Base-by-base conservation (phyloP, 2,113 vertebrate genomes). In the Antennarius striatus region DNA sequence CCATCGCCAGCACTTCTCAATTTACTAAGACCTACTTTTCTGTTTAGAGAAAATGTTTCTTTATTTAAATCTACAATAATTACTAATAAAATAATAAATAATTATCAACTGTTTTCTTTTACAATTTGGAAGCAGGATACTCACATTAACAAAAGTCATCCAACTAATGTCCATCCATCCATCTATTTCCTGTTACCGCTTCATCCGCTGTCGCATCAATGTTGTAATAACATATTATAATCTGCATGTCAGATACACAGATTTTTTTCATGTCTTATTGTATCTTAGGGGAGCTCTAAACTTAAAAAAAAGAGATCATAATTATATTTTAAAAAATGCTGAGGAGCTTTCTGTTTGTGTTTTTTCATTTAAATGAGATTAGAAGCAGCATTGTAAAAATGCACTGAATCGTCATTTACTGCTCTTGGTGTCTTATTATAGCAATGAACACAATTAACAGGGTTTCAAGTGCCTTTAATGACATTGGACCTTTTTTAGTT, bases 361-460 rank as follows among this genome's bases (percentile, higher is more conserved):
- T 43, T 52, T 15, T 54, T 22, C 22, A 6, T 3, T 66, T 12
- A 49, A 56, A 54, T 50, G 17, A 70, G 32, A 62, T 28, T 17
- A 55, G 7, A 39, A 67, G 13, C 14, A 29, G 17, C 1, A 8
- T 1, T 29, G 4, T 10, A 11, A 49, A 56, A 61, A 55, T 40
- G 17, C 42, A 43, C 68, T 51, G 15, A 49, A 10, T 46, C 51
- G 0, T 0, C 8, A 58, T 55, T 48, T 69, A 42, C 17, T 51
- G 14, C 40, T 56, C 74, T 43, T 56, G 43, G 66, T 69, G 45
- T 47, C 42, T 29, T 49, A 32, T 57, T 36, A 3, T 17, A 62
- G 14, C 42, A 51, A 69, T 77, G 11, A 56, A 70, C n/a, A 71
- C 11, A 60, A 68, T 73, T 59, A 73, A 40, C 14, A 75, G 10